These are phyloP conservation scores for Cremastinae sp. DNA, from an alignment of 2,888 invertebrate species.

Conservation along the genomic window DNA sequence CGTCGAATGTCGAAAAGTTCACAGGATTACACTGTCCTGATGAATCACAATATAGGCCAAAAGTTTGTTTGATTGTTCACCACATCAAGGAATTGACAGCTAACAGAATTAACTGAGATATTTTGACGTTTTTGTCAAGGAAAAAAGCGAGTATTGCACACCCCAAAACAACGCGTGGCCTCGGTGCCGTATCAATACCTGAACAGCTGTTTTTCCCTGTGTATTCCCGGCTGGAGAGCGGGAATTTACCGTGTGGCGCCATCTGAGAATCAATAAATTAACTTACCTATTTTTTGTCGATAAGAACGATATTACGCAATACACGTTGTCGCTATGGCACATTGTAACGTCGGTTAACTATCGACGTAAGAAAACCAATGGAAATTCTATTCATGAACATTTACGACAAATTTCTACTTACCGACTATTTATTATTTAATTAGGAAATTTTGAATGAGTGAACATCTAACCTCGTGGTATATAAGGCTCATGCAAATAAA, in stretches of 20 bases:
- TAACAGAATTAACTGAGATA: slow-evolving; percentile 17
- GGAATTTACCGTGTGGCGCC: slow-evolving; percentile 20
- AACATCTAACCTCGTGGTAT: too few relatives aligned
- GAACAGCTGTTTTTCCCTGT: slow-evolving; percentile 57
- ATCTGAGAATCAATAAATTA: slow-evolving; percentile 1
- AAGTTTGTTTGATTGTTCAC: slow-evolving; percentile 6
- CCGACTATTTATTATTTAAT: too few relatives aligned
- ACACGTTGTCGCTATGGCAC: too few relatives aligned
- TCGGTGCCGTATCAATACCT: slow-evolving; percentile 46
- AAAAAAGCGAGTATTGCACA: slow-evolving; percentile 8
- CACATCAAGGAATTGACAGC: neutral
- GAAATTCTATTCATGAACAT: too few relatives aligned
- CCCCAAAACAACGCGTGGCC: slow-evolving; percentile 48
- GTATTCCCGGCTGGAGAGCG: slow-evolving; percentile 5
- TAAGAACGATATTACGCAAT: too few relatives aligned
- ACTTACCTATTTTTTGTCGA: too few relatives aligned
- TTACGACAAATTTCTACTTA: too few relatives aligned
- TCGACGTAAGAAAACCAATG: slow-evolving; percentile 4
- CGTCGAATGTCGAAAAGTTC: neutral
- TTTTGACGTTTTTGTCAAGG: slow-evolving; percentile 9
- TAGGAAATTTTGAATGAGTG: too few relatives aligned
- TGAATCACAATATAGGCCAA: neutral
- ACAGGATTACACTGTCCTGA: neutral
- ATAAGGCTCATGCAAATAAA: too few relatives aligned
- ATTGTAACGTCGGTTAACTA: neutral